Evolutionary conservation across 2,113 vertebrate species (phyloP), one percentile per base, ranked within the genome.

Genomic region (Recurvirostra avosetta): DNA sequence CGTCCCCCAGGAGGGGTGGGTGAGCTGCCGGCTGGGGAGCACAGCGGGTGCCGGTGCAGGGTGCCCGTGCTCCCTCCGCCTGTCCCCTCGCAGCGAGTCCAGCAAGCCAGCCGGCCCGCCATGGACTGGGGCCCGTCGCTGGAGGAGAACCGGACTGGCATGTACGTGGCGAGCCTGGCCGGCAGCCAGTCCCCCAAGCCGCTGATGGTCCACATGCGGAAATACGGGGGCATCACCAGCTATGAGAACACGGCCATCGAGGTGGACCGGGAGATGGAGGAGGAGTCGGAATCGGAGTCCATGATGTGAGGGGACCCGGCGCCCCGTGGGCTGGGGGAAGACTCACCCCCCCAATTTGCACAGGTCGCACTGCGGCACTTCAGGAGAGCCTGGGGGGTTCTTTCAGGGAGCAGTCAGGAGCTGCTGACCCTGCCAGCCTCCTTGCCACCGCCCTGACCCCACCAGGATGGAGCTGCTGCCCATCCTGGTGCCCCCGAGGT

Each of bases 121-220:
- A 97, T 98, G 97, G 98, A 98, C 92, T 98, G 98, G 98, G 98
- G 98, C 66, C 98, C 98, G 0, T 98, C 98, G 0, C 95, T 98
- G 97, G 98, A 98, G 92, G 98, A 98, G 96, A 98, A 98, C 92
- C 96, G 98, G 71, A 98, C 98, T 0, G 98, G 98, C 16, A 77
- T 97, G 97, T 98, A 98, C 0, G 98, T 98, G 97, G 86, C 97
- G 0, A 98, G 98, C 4, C 92, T 98, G 86, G 96, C 97, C 0
- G 98, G 98, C 36, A 98, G 98, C 95, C 98, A 98, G 97, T 98
- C 98, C 5, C 98, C 98, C 72, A 98, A 97, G 45, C 98, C 98
- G 0, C 95, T 98, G 95, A 98, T 98, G 98, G 98, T 98, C 20
- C 98, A 98, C 88, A 98, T 98, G 98, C 12, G 98, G 83, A 98